Conservation (phyloP, 2,888 invertebrate species). For the Latrodectus elegans region DNA sequence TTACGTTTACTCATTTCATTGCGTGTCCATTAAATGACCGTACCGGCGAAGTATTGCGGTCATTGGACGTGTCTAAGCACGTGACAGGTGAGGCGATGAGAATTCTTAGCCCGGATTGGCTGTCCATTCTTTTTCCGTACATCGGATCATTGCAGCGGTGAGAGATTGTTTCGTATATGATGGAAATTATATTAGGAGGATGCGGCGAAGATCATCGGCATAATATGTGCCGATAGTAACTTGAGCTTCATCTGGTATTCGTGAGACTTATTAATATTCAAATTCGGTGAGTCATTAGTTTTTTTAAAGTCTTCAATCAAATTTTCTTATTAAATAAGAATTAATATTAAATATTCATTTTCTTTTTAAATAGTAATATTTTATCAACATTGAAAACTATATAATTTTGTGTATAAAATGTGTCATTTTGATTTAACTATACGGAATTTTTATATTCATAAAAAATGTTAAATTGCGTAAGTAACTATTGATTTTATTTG, state of each 20-base stretch:
- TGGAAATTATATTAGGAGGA: constrained; percentile 43
- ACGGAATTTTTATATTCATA: too few species aligned
- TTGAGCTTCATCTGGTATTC: constrained; percentile 8
- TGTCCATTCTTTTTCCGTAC: constrained; percentile 23
- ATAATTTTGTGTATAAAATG: neutral
- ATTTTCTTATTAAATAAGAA: neutral
- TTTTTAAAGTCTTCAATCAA: neutral
- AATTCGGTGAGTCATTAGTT: constrained; percentile 24
- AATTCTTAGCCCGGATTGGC: constrained; percentile 45
- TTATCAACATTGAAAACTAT: neutral
- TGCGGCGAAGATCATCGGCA: constrained; percentile 46
- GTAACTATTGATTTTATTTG: too few species aligned
- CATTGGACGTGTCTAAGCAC: constrained; percentile 55
- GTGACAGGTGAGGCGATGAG: constrained; percentile 63
- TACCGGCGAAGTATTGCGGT: constrained; percentile 15
- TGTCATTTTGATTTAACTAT: neutral
- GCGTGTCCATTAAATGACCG: constrained; percentile 61
- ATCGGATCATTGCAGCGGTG: constrained; percentile 66
- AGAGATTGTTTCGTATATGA: constrained; percentile 61
- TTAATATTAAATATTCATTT: neutral
- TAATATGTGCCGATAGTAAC: constrained; percentile 23
- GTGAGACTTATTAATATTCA: constrained; percentile 7
- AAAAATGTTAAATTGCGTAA: too few species aligned
- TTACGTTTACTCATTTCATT: constrained; percentile 25
- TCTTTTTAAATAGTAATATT: neutral